Percentiles rank a stretch among this genome's conserved stretches.
These are phyloP conservation scores for Intellagama lesueurii DNA, from an alignment of 2,797 vertebrate genomes.

Conservation along the genomic window DNA sequence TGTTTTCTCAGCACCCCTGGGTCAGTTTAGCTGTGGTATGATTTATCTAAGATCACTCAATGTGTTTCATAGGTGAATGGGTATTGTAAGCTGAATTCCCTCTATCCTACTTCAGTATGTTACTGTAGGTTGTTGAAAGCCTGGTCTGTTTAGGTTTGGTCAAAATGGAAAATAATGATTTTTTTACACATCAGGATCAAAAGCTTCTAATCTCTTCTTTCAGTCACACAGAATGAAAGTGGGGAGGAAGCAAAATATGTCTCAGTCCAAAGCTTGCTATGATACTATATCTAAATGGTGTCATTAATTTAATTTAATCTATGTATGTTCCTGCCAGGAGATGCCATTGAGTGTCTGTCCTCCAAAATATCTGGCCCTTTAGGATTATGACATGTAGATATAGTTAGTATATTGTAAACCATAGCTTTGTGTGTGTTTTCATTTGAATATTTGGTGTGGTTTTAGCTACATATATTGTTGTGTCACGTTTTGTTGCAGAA, in stretches of 20 bases:
- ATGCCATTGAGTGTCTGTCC: neutral
- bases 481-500: neutral
- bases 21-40: no score
- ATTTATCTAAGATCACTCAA: no score
- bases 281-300: neutral
- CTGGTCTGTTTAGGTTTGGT: neutral
- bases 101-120: neutral
- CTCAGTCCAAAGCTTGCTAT: neutral
- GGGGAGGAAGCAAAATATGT: no score
- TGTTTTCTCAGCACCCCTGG: no score
- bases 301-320: neutral
- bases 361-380: no score
- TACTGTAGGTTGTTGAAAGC: neutral
- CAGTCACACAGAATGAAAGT: no score
- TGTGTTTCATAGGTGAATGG: no score
- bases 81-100: no score
- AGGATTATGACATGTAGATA: neutral
- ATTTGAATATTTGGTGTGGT: neutral
- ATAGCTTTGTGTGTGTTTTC: neutral
- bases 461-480: neutral
- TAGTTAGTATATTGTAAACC: neutral
- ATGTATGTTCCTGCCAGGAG: neutral
- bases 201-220: neutral
- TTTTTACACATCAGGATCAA: neutral
- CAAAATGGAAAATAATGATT: neutral